Base-by-base conservation (phyloP, 2,888 invertebrate species). In the Agrilus biguttatus region DNA sequence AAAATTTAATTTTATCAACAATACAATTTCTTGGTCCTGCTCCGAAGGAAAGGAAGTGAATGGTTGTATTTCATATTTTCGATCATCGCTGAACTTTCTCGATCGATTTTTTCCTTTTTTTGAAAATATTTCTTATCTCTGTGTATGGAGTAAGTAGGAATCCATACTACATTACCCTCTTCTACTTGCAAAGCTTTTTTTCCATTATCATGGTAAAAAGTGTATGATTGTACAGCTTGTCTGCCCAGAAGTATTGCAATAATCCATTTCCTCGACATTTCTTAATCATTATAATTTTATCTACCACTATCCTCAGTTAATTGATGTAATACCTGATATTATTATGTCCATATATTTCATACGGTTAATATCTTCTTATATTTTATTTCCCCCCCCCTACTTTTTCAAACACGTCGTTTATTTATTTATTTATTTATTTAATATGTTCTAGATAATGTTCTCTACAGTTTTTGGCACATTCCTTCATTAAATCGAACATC, bases 71-170 rank as follows among this genome's bases (percentile, higher is more conserved):
- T 68, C 61, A 17, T 62, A 61, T 53, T 68, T 73, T 47, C 69
- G 70, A n/a, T 72, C 72, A 0, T 65, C 63, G 49, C 67, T 64
- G 51, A 75, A 75, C 43, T 60, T 46, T 72, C 72, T 1, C 71
- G 71, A 33, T 61, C 62, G 49, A 73, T 71, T 38, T 62, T 59
- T 1, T 68, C 55, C 1, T 76, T 75, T 17, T 75, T 65, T 0
- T 72, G 71, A 50, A 70, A 76, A 49, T 67, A 62, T 8, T 71
- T 60, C 0, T 70, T 66, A 51, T 75, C 74, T 59, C 68, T 69
- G 41, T 75, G 74, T 5, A 75, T 54, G 1, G 68, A 72, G 43
- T 66, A 65, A 6, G 68, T 52, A 1, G 72, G 68, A 43, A 73
- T 62, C 8, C 61, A 63, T 0, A 77, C 46, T 1, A 33, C 41